Evolutionary conservation across 2,888 invertebrate species (phyloP).

Genomic region (Trichogramma evanescens): DNA sequence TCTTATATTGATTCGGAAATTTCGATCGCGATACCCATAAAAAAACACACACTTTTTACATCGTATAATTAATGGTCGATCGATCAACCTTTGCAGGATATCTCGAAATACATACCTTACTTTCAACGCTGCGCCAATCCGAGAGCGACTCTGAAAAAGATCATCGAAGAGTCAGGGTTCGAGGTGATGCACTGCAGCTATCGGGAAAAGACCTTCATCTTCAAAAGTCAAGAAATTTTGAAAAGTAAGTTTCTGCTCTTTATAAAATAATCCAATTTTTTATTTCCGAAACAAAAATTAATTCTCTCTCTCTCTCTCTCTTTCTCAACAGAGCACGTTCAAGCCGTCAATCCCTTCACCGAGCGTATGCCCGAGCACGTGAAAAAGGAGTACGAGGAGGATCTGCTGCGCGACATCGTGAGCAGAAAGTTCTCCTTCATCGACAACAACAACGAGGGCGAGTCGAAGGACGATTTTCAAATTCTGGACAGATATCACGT

Average conservation of each 20-base stretch:
- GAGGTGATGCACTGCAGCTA: conserved; percentile 54
- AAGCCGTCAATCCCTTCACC: conserved; percentile 66
- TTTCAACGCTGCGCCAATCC: conserved; percentile 60
- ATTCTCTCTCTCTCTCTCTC: neutral
- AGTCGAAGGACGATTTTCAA: conserved; percentile 46
- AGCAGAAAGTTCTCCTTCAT: conserved; percentile 47
- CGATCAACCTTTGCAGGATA: conserved; percentile 47
- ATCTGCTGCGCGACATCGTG: conserved; percentile 52
- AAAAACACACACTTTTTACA: neutral
- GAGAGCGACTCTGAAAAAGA: conserved; percentile 51
- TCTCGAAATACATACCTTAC: conserved; percentile 60
- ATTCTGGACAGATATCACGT: conserved; percentile 40
- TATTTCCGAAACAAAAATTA: neutral
- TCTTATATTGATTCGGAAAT: neutral
- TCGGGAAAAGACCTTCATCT: conserved; percentile 55
- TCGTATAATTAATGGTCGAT: neutral
- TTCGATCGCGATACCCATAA: neutral
- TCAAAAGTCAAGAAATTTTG: conserved; percentile 52
- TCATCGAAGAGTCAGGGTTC: conserved; percentile 58
- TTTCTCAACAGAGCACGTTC: conserved; percentile 55
- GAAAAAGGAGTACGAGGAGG: conserved; percentile 58
- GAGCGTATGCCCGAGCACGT: conserved; percentile 55
- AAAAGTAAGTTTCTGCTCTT: conserved; percentile 39
- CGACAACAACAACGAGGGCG: conserved; percentile 45
- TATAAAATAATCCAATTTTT: neutral